Evolutionary conservation across 2,888 invertebrate genomes (phyloP).

Genomic region (Cantharis rufa): DNA sequence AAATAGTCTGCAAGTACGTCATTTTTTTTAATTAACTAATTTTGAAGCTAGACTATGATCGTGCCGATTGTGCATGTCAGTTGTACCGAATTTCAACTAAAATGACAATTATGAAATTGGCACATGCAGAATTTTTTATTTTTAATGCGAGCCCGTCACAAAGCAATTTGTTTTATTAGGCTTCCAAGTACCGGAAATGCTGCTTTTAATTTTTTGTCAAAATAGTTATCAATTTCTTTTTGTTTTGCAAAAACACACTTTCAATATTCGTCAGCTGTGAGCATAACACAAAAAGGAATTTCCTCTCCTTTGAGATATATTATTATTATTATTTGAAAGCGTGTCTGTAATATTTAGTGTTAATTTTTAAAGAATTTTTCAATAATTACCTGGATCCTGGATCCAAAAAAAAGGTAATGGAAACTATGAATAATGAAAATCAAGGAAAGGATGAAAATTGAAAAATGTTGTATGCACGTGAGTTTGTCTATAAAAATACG

Average conservation of each 20-base stretch:
- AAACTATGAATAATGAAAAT: background rate
- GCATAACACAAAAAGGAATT: background rate
- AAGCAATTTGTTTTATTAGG: background rate
- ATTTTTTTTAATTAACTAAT: slow-evolving; percentile 14
- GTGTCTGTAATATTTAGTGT: background rate
- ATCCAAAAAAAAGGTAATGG: background rate
- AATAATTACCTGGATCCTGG: background rate
- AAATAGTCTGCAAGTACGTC: slow-evolving; percentile 15
- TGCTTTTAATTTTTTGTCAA: background rate
- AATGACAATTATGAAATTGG: background rate
- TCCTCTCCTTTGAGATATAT: too few relatives aligned
- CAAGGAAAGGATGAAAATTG: background rate
- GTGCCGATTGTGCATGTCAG: background rate
- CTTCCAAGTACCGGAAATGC: background rate
- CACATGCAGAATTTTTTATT: background rate
- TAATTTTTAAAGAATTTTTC: background rate
- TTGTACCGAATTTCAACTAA: background rate
- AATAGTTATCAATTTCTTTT: background rate
- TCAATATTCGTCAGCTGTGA: too few relatives aligned
- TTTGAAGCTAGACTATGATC: background rate
- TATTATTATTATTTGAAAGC: background rate
- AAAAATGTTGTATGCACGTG: slow-evolving; percentile 17
- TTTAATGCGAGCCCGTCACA: background rate
- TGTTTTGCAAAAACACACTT: background rate
- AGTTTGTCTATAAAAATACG: slow-evolving; percentile 33